Conservation (phyloP, 2,888 invertebrate species). For the Tupiocoris notatus region DNA sequence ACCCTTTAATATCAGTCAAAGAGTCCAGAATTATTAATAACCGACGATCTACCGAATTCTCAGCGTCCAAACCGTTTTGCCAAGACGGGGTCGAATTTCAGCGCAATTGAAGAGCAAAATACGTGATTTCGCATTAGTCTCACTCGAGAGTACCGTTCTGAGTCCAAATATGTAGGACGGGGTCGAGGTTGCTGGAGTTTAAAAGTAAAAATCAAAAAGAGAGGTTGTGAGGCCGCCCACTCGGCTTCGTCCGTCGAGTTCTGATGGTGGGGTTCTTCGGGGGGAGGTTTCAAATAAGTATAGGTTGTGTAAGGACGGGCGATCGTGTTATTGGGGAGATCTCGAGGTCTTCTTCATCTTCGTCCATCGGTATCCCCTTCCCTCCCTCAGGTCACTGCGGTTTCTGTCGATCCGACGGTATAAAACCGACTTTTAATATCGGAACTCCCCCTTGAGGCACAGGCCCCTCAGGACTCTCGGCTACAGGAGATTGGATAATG, state of each 20-base stretch:
- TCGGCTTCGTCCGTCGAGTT: slow-evolving; percentile 1
- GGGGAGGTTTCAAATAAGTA: slow-evolving; percentile 20
- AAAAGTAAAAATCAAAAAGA: slow-evolving; percentile 29
- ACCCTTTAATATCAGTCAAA: too few species aligned
- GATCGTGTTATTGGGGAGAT: slow-evolving; percentile 24
- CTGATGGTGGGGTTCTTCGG: background rate
- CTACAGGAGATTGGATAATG: slow-evolving; percentile 23
- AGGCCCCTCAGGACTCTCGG: background rate
- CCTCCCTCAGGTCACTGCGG: background rate
- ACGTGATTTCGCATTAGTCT: background rate
- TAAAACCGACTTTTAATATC: slow-evolving; percentile 28
- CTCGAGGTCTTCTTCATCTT: slow-evolving; percentile 12
- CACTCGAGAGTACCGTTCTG: background rate
- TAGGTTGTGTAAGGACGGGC: slow-evolving; percentile 23
- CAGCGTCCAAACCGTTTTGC: too few species aligned
- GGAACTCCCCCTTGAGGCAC: background rate
- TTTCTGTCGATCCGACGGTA: background rate
- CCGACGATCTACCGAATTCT: too few species aligned
- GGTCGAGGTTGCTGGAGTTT: background rate
- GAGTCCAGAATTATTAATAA: too few species aligned
- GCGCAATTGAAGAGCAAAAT: too few species aligned
- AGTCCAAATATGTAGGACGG: background rate
- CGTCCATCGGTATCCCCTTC: background rate
- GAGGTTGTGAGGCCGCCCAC: slow-evolving; percentile 26
- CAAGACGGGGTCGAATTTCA: too few species aligned